Base-by-base conservation (phyloP, 2,888 invertebrate species). In the Athetis lepigone region DNA sequence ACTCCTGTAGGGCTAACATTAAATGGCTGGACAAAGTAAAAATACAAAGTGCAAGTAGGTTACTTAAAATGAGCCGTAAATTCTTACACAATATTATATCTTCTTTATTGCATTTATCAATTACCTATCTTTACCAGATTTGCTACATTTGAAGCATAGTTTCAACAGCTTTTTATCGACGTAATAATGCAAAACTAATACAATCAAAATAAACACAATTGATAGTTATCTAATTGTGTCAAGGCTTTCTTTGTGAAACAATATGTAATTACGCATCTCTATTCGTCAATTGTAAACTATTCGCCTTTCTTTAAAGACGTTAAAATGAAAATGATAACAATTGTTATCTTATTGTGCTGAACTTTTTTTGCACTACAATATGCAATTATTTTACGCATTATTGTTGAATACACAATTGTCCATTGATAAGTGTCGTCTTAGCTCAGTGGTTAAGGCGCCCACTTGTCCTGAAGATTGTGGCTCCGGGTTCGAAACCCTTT, bases 171-270 rank as follows among this genome's bases (percentile, higher is more conserved):
- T 45, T 49, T 51, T 52, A 74, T 69, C 47, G 4, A 8, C 0
- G 13, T 1, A 1, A 27, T 0, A 21, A 27, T 23, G 16, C 11
- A 19, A n/a, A 8, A 2, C 23, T 0, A 25, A 37, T 58, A 42
- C 11, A 37, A 58, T 69, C 60, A 42, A 58, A 29, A 50, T 43
- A 29, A 23, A 23, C n/a, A 9, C 6, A 49, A 16, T 8, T 21
- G 8, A 16, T 49, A 40, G 9, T 5, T 75, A 70, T 70, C 76
- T 61, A 54, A 54, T 43, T 39, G 61, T 63, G 80, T 23, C 76
- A 76, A 79, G 76, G 73, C 23, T 52, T 75, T 58, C 36, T 16
- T 50, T 18, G 43, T 13, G 55, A 45, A 56, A 39, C 40, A 75
- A 70, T 42, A 39, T 25, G 27, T 39, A 37, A 25, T 62, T 45